phyloP scores from a whole-genome alignment of 2,888 invertebrate genomes.

The Polymixis lichenea region DNA sequence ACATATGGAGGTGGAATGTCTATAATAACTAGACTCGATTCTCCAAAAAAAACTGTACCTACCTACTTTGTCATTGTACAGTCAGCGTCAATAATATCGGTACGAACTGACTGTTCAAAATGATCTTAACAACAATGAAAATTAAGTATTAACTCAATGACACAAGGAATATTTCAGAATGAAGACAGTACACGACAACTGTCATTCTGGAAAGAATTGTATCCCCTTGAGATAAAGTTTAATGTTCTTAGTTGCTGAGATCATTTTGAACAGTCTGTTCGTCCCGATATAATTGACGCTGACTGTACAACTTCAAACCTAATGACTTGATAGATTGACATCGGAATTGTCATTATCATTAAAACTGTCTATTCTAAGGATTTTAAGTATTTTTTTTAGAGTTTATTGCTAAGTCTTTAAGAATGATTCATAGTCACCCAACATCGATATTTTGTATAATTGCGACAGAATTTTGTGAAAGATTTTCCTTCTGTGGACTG shows the following conservation, averaged over 20 bases:
- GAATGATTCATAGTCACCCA: constrained; percentile 88
- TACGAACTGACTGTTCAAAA: too few relatives aligned
- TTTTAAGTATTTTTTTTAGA: constrained; percentile 34
- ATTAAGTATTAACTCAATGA: too few relatives aligned
- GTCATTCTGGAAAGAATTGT: too few relatives aligned
- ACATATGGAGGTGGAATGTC: neutral
- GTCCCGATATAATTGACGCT: too few relatives aligned
- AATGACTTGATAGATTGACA: constrained; percentile 3
- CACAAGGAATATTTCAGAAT: too few relatives aligned
- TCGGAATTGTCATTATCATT: constrained; percentile 19
- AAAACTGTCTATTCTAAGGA: constrained; percentile 13
- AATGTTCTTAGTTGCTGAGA: too few relatives aligned
- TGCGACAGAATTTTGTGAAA: constrained; percentile 96
- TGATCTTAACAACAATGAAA: too few relatives aligned
- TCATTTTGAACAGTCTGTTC: too few relatives aligned
- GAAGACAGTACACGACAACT: too few relatives aligned
- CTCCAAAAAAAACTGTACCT: neutral
- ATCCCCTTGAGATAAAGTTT: too few relatives aligned
- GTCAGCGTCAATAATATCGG: too few relatives aligned
- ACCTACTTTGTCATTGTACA: neutral
- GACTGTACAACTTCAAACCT: neutral
- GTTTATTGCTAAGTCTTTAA: constrained; percentile 28
- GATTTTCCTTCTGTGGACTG: constrained; percentile 96
- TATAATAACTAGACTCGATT: neutral
- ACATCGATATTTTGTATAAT: constrained; percentile 95